A percentile compares a stretch with the other conserved stretches of the same genome.
phyloP scores from a whole-genome alignment of 2,113 vertebrate species.

The Varanus salvator region DNA sequence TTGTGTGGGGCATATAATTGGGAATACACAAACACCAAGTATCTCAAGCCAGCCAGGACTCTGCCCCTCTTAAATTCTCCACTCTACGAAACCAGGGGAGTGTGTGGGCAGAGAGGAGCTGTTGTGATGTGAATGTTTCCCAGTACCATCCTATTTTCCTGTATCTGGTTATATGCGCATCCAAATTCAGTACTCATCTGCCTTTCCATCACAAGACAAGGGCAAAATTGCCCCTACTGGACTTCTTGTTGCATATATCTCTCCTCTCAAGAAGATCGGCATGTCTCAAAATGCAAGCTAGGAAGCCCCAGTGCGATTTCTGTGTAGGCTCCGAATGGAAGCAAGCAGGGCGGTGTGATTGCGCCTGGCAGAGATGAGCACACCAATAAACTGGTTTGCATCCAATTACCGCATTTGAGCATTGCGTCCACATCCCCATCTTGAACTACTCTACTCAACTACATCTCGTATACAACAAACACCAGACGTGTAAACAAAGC shows the following conservation, averaged over 20 bases:
- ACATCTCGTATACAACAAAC: slow-evolving; percentile 76
- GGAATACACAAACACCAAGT: not conserved
- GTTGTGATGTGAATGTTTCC: no score
- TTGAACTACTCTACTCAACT: slow-evolving; percentile 65
- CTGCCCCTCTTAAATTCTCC: not conserved
- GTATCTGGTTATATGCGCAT: not conserved
- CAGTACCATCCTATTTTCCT: not conserved
- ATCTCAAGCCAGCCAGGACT: not conserved
- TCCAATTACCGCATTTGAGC: slow-evolving; percentile 71
- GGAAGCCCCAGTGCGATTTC: not conserved
- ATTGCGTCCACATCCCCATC: slow-evolving; percentile 56
- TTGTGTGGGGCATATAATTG: no score
- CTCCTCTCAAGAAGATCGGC: not conserved
- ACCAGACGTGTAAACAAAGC: slow-evolving; percentile 71
- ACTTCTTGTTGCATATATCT: not conserved
- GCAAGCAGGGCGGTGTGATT: not conserved
- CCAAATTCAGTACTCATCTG: not conserved
- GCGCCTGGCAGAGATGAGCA: slow-evolving; percentile 25
- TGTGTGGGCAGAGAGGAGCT: not conserved
- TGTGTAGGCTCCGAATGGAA: not conserved
- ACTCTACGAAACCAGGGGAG: not conserved
- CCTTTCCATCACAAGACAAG: not conserved
- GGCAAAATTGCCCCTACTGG: not conserved
- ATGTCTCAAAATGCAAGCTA: not conserved
- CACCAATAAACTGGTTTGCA: slow-evolving; percentile 43